Conservation (phyloP, 2,888 invertebrate genomes). For the Netelia virgata region DNA sequence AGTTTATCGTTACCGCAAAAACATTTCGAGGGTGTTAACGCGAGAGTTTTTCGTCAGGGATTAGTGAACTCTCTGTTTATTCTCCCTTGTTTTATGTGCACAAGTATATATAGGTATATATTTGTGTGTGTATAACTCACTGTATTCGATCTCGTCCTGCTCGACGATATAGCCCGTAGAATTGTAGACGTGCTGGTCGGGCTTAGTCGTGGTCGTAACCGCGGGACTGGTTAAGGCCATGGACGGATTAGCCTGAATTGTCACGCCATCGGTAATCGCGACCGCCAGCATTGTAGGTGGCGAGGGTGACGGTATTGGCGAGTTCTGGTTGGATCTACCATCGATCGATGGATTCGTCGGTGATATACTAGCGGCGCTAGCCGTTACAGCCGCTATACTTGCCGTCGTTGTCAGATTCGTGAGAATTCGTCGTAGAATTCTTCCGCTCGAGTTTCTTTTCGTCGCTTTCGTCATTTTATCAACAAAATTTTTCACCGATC, state of each 20-base stretch:
- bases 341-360: conserved; percentile 66
- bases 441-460: conserved; percentile 51
- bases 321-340: conserved; percentile 67
- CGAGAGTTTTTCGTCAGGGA: background rate
- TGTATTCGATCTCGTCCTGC: conserved; percentile 83
- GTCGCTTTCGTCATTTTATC: conserved; percentile 38
- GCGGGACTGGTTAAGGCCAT: conserved; percentile 77
- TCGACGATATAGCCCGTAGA: conserved; percentile 80
- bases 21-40: background rate
- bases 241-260: conserved; percentile 81
- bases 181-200: conserved; percentile 81
- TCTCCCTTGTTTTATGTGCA: background rate
- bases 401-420: conserved; percentile 70
- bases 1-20: background rate
- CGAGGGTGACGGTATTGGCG: conserved; percentile 74
- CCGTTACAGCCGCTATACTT: conserved; percentile 60
- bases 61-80: background rate
- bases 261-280: conserved; percentile 79
- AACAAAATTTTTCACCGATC: background rate
- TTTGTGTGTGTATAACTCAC: conserved; percentile 76
- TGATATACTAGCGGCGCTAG: conserved; percentile 63
- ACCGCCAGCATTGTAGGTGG: conserved; percentile 76
- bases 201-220: conserved; percentile 79
- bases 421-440: conserved; percentile 73
- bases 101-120: background rate